Base-by-base conservation (phyloP, 2,797 vertebrate genomes). In the Percopsis omiscomaycus region DNA sequence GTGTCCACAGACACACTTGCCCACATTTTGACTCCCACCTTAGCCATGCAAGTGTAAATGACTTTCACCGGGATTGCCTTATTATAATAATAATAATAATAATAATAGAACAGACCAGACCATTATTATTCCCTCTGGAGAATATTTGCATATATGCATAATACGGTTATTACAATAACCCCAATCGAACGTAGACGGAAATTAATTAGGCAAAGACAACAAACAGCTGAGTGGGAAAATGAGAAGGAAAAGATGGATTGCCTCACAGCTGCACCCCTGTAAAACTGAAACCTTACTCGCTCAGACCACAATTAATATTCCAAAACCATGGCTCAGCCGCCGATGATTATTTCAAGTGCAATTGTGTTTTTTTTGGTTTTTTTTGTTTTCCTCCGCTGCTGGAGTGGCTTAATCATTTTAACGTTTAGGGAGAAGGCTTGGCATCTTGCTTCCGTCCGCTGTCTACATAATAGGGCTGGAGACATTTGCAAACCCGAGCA, bases 321-420 rank as follows among this genome's bases (percentile, higher is more conserved):
- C 45, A 56, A 74, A 66, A 75, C 83, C 70, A 59, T 55, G 79
- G 69, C 79, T 78, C 73, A 81, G 74, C 75, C 59, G 65, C 74
- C 64, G 69, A 72, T 61, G 75, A 86, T 87, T 87, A 88, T 82
- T 86, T 85, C 68, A 77, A 88, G 82, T 81, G 77, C 72, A 64
- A 76, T 78, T 85, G 71, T 77, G 75, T 88, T 79, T 13, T 74
- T 14, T 51, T 71, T 15, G 2, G 9, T 5, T 5, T 37, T 37
- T 37, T 37, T 37, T 37, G 1, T 32, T 32, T 32, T 2, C 30
- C 30, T 32, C 59, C 66, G 59, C 63, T 62, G 71, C 69, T 78
- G 72, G 85, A 84, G 80, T 86, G 81, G 79, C 76, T 84, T 85
- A 87, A 88, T 88, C 82, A 80, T 83, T 79, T 69, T 64, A 79